phyloP scores from a whole-genome alignment of 2,888 invertebrate species.

The Heliothis peltigera region DNA sequence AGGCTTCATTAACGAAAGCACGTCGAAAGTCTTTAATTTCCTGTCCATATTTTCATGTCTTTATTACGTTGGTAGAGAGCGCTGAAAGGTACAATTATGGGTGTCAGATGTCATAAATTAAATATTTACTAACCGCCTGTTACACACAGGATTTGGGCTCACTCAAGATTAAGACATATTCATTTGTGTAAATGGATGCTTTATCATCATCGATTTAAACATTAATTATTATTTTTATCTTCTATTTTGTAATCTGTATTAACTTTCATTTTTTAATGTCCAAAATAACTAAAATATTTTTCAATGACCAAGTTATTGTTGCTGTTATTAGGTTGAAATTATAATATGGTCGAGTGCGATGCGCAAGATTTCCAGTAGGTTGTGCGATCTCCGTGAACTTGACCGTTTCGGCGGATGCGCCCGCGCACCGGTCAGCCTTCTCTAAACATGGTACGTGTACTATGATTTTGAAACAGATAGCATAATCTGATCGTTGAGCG shows the following conservation, averaged over 20 bases:
- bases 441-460: constrained; percentile 63
- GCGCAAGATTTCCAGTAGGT: constrained; percentile 62
- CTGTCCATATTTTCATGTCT: constrained; percentile 23
- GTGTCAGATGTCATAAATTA: constrained; percentile 13
- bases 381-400: constrained; percentile 81
- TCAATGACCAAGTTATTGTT: background rate
- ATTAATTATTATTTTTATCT: background rate
- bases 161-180: too few species aligned
- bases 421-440: constrained; percentile 77
- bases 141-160: too few species aligned
- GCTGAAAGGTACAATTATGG: constrained; percentile 20
- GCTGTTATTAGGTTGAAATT: constrained; percentile 27
- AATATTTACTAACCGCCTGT: background rate
- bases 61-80: constrained; percentile 24
- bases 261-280: background rate
- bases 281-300: constrained; percentile 10
- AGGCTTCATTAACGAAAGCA: constrained; percentile 19
- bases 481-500: constrained; percentile 60
- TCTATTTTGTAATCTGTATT: background rate
- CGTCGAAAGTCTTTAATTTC: constrained; percentile 14
- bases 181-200: too few species aligned
- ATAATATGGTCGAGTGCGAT: constrained; percentile 57
- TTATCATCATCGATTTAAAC: background rate
- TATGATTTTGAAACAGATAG: constrained; percentile 69
- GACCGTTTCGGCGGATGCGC: constrained; percentile 83